Evolutionary conservation across 2,888 invertebrate species (phyloP).

Genomic region (Creontiades dilutus): DNA sequence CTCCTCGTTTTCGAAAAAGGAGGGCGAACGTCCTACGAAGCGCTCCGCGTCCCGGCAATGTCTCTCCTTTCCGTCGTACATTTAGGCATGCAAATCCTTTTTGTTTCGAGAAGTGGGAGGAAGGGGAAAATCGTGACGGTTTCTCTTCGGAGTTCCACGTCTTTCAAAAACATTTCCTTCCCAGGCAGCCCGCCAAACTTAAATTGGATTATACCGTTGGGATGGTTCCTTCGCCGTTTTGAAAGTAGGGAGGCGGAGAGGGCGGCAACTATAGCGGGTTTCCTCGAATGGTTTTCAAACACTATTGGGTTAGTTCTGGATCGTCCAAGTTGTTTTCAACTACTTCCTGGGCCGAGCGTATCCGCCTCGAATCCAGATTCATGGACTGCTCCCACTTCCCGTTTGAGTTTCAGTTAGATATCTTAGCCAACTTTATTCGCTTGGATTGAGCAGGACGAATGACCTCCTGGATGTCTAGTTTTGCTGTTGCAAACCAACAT

Average conservation of each 20-base stretch:
- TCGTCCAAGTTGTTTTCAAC: constrained; percentile 30
- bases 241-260: too few species aligned
- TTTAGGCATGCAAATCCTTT: constrained; percentile 39
- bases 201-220: constrained; percentile 39
- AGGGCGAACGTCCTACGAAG: not conserved
- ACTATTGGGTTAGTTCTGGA: constrained; percentile 8
- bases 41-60: not conserved
- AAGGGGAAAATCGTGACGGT: not conserved
- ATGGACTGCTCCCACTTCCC: not conserved
- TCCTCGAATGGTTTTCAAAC: not conserved
- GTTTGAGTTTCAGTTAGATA: too few species aligned
- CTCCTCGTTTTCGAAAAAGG: not conserved
- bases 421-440: too few species aligned
- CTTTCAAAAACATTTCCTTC: not conserved
- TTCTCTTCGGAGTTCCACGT: not conserved
- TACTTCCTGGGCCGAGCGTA: constrained; percentile 1
- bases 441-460: too few species aligned
- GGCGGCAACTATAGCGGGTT: constrained; percentile 10
- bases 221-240: not conserved
- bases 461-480: too few species aligned
- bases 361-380: not conserved
- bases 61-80: constrained; percentile 17
- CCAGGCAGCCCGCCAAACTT: constrained; percentile 2
- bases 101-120: not conserved
- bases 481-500: too few species aligned